Evolutionary conservation across 2,113 vertebrate species (phyloP).

Genomic region (Microcebus ravelobensis): DNA sequence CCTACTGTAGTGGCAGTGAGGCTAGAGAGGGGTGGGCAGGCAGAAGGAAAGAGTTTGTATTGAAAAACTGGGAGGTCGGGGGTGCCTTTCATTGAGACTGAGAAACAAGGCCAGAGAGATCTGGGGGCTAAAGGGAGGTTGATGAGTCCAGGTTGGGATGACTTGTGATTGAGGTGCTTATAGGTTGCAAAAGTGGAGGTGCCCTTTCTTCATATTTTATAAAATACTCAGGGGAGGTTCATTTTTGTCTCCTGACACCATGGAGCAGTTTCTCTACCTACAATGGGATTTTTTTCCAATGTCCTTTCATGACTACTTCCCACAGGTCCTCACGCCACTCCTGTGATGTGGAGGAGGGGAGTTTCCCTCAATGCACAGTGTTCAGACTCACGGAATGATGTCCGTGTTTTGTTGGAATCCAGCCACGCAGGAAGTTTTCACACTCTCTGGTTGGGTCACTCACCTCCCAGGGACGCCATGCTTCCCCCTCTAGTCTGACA

Average conservation of each 20-base stretch:
- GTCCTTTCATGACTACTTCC: neutral
- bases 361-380: neutral
- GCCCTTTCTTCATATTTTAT: neutral
- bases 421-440: neutral
- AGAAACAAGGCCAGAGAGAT: neutral
- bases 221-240: neutral
- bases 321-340: neutral
- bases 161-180: neutral
- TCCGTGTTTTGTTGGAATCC: neutral
- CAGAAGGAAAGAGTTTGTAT: neutral
- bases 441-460: neutral
- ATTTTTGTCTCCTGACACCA: neutral
- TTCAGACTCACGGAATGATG: neutral
- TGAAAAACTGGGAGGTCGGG: neutral
- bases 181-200: neutral
- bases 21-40: neutral
- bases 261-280: neutral
- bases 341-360: neutral
- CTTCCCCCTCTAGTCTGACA: neutral
- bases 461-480: neutral
- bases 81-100: neutral
- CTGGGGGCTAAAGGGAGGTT: neutral
- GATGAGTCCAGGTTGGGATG: neutral
- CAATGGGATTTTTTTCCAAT: neutral
- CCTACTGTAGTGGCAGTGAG: neutral